phyloP scores from a whole-genome alignment of 2,113 vertebrate genomes.

The Coryphaenoides rupestris region DNA sequence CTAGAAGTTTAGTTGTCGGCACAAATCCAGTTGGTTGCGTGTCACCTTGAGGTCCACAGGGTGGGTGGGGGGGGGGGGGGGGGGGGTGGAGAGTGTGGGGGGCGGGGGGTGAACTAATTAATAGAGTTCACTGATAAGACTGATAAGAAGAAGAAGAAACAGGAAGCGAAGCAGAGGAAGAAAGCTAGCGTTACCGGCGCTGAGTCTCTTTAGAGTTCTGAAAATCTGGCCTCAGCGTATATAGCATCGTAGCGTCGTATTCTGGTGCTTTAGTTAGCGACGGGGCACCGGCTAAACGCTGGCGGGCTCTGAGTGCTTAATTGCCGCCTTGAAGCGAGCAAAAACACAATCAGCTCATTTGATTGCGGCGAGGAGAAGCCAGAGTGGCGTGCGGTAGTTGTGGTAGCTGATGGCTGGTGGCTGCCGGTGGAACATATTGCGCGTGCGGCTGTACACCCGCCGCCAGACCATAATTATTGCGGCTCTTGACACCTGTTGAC shows the following conservation, averaged over 20 bases:
- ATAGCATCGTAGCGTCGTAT: too few species aligned
- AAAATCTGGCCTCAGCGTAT: neutral
- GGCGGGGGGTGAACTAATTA: constrained; percentile 33
- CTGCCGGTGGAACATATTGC: neutral
- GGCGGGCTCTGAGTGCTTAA: neutral
- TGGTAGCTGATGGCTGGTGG: too few species aligned
- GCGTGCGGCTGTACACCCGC: neutral
- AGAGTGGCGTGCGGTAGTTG: neutral
- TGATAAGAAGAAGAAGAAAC: neutral
- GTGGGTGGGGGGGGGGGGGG: neutral
- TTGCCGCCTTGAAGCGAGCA: constrained; percentile 1
- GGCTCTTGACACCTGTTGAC: neutral
- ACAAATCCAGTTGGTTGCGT: too few species aligned
- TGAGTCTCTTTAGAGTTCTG: constrained; percentile 1
- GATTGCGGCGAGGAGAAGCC: neutral
- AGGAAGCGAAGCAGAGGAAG: too few species aligned
- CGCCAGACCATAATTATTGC: neutral
- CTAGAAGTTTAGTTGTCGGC: too few species aligned
- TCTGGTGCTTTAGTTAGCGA: neutral
- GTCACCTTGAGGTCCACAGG: too few species aligned
- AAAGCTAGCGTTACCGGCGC: neutral
- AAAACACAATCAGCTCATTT: constrained; percentile 4
- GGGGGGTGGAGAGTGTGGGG: constrained; percentile 13
- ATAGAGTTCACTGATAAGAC: constrained; percentile 27
- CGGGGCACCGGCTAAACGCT: neutral